Evolutionary conservation across 2,113 vertebrate genomes (phyloP).

Genomic region (Campylomormyrus numenius): DNA sequence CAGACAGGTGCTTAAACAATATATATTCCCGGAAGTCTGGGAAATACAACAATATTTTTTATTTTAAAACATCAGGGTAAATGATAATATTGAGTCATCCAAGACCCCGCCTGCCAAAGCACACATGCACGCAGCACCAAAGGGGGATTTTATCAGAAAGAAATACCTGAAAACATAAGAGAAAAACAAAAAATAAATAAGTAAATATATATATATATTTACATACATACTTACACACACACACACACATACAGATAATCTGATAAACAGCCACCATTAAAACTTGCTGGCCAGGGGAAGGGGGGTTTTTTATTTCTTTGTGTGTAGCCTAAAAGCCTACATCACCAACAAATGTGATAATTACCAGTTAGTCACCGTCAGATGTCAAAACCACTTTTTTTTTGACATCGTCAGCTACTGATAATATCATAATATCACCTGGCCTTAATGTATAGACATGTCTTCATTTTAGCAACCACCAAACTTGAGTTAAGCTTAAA

Average conservation of each 20-base stretch:
- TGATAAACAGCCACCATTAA: no score
- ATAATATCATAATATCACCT: neutral
- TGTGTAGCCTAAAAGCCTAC: no score
- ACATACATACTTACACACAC: no score
- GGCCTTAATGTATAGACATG: neutral
- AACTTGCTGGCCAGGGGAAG: no score
- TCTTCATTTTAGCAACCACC: neutral
- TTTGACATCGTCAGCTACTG: neutral
- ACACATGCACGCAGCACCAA: no score
- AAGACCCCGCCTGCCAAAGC: neutral
- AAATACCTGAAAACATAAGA: neutral
- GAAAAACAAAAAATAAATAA: neutral
- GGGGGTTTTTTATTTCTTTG: no score
- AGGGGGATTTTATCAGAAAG: neutral
- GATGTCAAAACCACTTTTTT: no score
- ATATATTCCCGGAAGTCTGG: neutral
- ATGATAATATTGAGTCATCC: neutral
- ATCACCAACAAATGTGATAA: no score
- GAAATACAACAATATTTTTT: neutral
- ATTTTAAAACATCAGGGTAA: neutral
- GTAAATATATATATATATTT: no score
- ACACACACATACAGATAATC: no score
- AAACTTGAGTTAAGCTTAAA: neutral
- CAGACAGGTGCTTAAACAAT: neutral
- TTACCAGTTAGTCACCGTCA: no score